Percentiles rank a stretch among this genome's conserved stretches.
phyloP scores from a whole-genome alignment of 2,888 invertebrate genomes.

The Pristionchus fissidentatus region DNA sequence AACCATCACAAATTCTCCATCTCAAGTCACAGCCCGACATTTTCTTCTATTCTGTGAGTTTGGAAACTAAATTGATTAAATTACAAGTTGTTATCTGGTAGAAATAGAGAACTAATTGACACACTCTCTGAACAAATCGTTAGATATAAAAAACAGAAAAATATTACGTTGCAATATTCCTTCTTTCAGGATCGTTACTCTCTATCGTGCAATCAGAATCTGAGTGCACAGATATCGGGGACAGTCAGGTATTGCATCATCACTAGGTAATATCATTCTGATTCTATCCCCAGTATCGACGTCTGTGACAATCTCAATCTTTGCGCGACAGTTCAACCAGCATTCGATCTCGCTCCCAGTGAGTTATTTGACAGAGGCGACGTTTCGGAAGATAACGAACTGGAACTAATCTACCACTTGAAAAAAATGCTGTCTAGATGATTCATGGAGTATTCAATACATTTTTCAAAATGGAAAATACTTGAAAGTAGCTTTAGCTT shows the following conservation, averaged over 20 bases:
- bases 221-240: background rate
- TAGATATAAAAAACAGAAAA: no score
- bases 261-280: background rate
- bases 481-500: background rate
- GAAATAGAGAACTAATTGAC: no score
- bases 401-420: no score
- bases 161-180: no score
- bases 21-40: slow-evolving; percentile 19
- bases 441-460: no score
- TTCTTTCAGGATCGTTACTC: background rate
- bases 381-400: no score
- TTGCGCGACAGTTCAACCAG: background rate
- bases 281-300: background rate
- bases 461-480: no score
- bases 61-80: background rate
- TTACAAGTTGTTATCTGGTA: no score
- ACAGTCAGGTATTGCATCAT: background rate
- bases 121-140: no score
- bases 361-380: no score
- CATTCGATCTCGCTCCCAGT: slow-evolving; percentile 1
- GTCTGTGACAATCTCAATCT: background rate
- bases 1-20: background rate
- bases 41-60: slow-evolving; percentile 9
- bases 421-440: no score
- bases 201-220: background rate